Percentiles rank a stretch among this genome's conserved stretches.
Conservation (phyloP, 2,888 invertebrate species). For the Trichogramma evanescens region DNA sequence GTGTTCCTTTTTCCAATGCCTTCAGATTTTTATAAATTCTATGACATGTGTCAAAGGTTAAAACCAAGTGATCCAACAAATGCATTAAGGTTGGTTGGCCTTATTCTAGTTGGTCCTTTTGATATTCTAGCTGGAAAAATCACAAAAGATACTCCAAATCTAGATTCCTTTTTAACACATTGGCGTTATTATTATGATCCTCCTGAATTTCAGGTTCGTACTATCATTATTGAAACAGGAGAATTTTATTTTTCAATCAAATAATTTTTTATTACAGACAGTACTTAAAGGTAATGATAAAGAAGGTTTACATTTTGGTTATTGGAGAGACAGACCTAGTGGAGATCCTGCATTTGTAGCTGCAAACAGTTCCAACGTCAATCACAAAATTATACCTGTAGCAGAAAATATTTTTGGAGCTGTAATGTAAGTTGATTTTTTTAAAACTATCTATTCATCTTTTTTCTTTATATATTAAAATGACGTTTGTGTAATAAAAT, state of each 20-base stretch:
- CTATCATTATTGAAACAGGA: background rate
- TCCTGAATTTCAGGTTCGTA: conserved; percentile 77
- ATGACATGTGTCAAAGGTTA: conserved; percentile 63
- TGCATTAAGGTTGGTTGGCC: conserved; percentile 60
- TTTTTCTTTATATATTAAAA: conserved; percentile 26
- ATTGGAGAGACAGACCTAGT: conserved; percentile 77
- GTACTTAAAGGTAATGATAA: conserved; percentile 63
- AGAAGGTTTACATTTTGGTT: conserved; percentile 78
- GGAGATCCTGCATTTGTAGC: conserved; percentile 71
- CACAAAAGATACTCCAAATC: conserved; percentile 48
- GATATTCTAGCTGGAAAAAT: conserved; percentile 69
- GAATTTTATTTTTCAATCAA: background rate
- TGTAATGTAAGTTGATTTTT: conserved; percentile 56
- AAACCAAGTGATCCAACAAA: conserved; percentile 54
- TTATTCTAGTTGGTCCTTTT: conserved; percentile 79
- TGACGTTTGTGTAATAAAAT: conserved; percentile 17
- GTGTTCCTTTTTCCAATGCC: conserved; percentile 79
- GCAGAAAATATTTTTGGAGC: conserved; percentile 78
- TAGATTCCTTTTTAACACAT: conserved; percentile 66
- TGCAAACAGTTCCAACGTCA: conserved; percentile 63
- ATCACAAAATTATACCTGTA: conserved; percentile 63
- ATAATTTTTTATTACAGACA: conserved; percentile 51
- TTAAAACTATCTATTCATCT: background rate
- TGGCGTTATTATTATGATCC: conserved; percentile 92
- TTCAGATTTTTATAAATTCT: conserved; percentile 79